Base-by-base conservation (phyloP, 2,113 vertebrate genomes). In the Oreochromis aureus region DNA sequence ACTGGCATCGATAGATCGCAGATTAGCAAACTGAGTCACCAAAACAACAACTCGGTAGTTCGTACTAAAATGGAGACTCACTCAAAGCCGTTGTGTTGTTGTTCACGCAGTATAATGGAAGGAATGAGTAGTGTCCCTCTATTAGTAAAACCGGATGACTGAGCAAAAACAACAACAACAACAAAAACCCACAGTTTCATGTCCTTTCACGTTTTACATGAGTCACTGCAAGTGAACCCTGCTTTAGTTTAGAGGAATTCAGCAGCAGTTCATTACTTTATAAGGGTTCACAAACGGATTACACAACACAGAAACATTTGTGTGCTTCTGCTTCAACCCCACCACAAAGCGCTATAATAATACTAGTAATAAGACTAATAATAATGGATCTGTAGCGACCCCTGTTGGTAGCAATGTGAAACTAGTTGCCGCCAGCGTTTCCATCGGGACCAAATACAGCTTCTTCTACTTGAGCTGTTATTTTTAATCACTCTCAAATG, bases 341-440 rank as follows among this genome's bases (percentile, higher is more conserved):
- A 16, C 19, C 22, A 61, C 46, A 79, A 18, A 54, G 4, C n/a
- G 16, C 8, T 19, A 11, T 15, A 63, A 39, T 18, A 32, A 46
- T 61, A 24, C 61, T 12, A 66, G 32, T 22, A 69, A 39, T 69
- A 22, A 39, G 34, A 69, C 34, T 66, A 39, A 9, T 7, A 63
- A 22, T 15, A 32, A 53, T 61, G n/a, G 48, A 58, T 1, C 83
- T 84, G 56, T 59, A 86, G 87, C 92, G 27, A 88, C 92, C 87
- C 85, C 94, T 91, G 63, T 32, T 93, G 93, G 44, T 41, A 87
- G 36, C 13, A 83, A 90, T 91, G 71, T 66, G 32, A 6, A 84
- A 48, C 24, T 58, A 22, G 16, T 80, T 22, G 2, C 12, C 10
- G 27, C 39, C 34, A 34, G 6, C 13, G n/a, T 10, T 63, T 15